Evolutionary conservation across 2,797 vertebrate genomes (phyloP).

Genomic region (Sebastes nivosus): DNA sequence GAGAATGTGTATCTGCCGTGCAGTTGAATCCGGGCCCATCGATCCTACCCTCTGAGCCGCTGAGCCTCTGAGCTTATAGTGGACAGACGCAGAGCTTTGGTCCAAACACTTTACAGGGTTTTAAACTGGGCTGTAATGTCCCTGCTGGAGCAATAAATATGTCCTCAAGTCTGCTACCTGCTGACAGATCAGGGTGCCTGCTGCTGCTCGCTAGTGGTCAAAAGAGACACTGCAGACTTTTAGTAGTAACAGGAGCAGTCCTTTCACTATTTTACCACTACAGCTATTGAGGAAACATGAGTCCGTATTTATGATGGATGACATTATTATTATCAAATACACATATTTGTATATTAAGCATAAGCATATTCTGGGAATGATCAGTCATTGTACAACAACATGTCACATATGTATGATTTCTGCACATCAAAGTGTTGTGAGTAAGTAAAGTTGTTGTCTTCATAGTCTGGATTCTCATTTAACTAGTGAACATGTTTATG

Average conservation of each 20-base stretch:
- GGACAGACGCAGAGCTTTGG: slow-evolving; percentile 24
- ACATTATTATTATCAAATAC: too few species aligned
- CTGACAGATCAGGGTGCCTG: slow-evolving; percentile 19
- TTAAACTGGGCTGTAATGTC: slow-evolving; percentile 30
- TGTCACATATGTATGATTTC: background rate
- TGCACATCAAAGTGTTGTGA: background rate
- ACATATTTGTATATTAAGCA: too few species aligned
- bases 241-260: background rate
- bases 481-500: background rate
- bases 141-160: slow-evolving; percentile 37
- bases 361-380: background rate
- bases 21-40: slow-evolving; percentile 45
- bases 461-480: background rate
- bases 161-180: slow-evolving; percentile 29
- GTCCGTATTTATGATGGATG: background rate
- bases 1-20: slow-evolving; percentile 61
- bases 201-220: slow-evolving; percentile 71
- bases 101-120: slow-evolving; percentile 41
- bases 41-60: slow-evolving; percentile 42
- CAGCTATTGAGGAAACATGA: background rate
- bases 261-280: background rate
- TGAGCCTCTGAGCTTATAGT: slow-evolving; percentile 13
- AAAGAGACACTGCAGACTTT: slow-evolving; percentile 41
- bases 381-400: background rate
- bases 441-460: background rate